Evolutionary conservation across 2,113 vertebrate species (phyloP).

Genomic region (Lucifuga dentata): DNA sequence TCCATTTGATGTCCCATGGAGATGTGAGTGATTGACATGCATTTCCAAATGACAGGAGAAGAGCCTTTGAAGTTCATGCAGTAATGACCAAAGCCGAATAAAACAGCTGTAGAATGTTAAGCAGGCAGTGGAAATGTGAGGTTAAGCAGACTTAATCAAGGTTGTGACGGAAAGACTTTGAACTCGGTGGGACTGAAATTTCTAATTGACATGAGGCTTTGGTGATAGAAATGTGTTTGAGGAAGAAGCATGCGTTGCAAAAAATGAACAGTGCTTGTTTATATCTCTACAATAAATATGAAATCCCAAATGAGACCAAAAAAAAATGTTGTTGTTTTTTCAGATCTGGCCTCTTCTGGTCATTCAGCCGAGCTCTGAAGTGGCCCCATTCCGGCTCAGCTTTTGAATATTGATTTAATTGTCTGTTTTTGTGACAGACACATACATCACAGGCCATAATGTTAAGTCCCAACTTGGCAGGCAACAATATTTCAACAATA

Average conservation of each 20-base stretch:
- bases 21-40: conserved; percentile 79
- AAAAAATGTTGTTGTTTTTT: conserved; percentile 71
- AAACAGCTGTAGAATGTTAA: conserved; percentile 86
- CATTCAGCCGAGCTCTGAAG: conserved; percentile 93
- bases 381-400: conserved; percentile 88
- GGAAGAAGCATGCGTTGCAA: conserved; percentile 47
- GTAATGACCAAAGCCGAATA: conserved; percentile 87
- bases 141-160: conserved; percentile 84
- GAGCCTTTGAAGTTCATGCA: conserved; percentile 85
- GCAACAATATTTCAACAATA: conserved; percentile 91
- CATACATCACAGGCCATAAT: conserved; percentile 98
- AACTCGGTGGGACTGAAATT: conserved; percentile 81
- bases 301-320: conserved; percentile 23
- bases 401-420: conserved; percentile 99
- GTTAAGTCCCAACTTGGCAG: conserved; percentile 94
- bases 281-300: conserved; percentile 30
- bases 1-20: conserved; percentile 68
- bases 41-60: conserved; percentile 83
- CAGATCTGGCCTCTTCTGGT: conserved; percentile 75
- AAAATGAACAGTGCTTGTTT: conserved; percentile 53
- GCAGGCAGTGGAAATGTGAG: conserved; percentile 80
- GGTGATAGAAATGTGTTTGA: conserved; percentile 80
- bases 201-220: conserved; percentile 77
- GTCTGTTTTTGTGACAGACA: conserved; percentile 96
- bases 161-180: conserved; percentile 82